phyloP scores from a whole-genome alignment of 2,888 invertebrate genomes.

The Epinotia ramella region DNA sequence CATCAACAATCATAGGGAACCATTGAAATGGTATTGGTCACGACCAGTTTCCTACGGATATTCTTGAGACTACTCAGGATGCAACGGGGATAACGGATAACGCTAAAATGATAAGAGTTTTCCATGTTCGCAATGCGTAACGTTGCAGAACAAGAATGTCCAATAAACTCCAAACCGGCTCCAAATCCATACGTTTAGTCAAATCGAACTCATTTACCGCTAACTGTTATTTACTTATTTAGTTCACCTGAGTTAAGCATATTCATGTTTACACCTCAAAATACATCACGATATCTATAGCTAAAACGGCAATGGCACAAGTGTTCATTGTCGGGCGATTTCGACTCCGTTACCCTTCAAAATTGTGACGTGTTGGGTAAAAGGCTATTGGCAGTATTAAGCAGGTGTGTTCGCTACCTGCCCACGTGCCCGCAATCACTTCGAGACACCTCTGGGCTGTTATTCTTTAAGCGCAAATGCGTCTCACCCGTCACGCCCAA shows the following conservation, averaged over 20 bases:
- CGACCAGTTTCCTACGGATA: too few relatives aligned
- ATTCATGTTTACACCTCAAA: background rate
- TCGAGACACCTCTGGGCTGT: slow-evolving; percentile 24
- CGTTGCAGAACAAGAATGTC: background rate
- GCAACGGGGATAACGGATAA: background rate
- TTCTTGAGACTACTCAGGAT: background rate
- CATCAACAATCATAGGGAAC: too few relatives aligned
- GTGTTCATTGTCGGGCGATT: background rate
- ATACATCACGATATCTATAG: background rate
- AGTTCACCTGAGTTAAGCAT: background rate
- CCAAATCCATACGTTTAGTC: background rate
- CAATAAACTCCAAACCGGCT: background rate
- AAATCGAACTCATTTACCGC: background rate
- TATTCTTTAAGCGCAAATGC: too few relatives aligned
- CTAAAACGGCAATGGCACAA: slow-evolving; percentile 1
- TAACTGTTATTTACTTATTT: background rate
- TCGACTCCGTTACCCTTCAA: slow-evolving; percentile 14
- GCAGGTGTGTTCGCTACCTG: slow-evolving; percentile 49
- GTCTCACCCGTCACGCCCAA: too few relatives aligned
- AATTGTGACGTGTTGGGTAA: slow-evolving; percentile 15
- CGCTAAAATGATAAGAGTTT: background rate
- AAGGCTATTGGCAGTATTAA: slow-evolving; percentile 20
- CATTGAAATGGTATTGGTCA: too few relatives aligned
- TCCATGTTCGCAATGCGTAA: background rate
- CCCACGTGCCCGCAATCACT: slow-evolving; percentile 57